These are phyloP conservation scores for Cyprinella venusta DNA, from an alignment of 2,797 vertebrate species.

Conservation along the genomic window DNA sequence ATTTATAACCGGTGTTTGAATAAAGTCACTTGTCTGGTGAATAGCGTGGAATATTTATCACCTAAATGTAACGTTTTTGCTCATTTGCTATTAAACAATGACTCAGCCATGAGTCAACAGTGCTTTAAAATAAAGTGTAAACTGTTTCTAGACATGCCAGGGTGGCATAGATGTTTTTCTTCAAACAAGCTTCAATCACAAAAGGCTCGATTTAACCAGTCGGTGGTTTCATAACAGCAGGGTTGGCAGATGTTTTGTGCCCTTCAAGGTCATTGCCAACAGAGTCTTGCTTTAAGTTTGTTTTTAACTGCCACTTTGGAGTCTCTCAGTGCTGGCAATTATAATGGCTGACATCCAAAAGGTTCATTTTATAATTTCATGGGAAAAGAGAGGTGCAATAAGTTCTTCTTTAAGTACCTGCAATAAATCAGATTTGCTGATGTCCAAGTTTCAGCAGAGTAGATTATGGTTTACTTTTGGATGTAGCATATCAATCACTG, in stretches of 20 bases:
- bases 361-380: constrained; percentile 45
- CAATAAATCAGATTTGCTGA: constrained; percentile 37
- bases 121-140: not conserved
- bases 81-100: constrained; percentile 23
- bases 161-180: constrained; percentile 5
- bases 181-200: constrained; percentile 27
- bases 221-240: not conserved
- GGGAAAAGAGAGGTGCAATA: constrained; percentile 16
- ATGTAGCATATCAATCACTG: constrained; percentile 43
- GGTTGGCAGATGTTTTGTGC: not conserved
- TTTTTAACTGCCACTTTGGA: constrained; percentile 41
- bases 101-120: constrained; percentile 13
- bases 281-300: constrained; percentile 33
- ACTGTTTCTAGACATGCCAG: constrained; percentile 10
- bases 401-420: constrained; percentile 30
- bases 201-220: not conserved
- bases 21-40: not conserved
- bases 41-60: not conserved
- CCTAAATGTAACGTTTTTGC: not conserved
- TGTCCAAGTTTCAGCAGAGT: constrained; percentile 37
- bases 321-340: constrained; percentile 23
- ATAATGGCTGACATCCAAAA: constrained; percentile 43
- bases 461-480: constrained; percentile 46
- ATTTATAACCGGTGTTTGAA: not conserved
- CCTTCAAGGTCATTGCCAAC: constrained; percentile 34